These are phyloP conservation scores for Parnassius glacialis DNA, from an alignment of 2,888 invertebrate genomes.

Conservation along the genomic window DNA sequence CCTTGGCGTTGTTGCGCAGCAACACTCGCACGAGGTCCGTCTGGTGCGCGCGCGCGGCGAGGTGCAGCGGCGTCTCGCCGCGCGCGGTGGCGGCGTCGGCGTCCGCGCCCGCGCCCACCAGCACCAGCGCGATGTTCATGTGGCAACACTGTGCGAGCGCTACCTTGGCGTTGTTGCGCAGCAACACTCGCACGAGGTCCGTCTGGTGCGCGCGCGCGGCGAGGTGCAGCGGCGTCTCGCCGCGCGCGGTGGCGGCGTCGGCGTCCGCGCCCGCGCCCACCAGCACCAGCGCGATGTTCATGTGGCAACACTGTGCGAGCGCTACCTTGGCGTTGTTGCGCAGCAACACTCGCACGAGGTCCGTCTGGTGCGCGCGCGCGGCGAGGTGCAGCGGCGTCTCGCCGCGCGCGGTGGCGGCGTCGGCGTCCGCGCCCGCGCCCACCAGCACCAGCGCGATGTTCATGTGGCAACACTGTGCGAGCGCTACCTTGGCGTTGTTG, in stretches of 20 bases:
- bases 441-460: slow-evolving; percentile 97
- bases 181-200: slow-evolving; percentile 96
- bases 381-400: slow-evolving; percentile 98
- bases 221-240: slow-evolving; percentile 97
- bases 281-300: slow-evolving; percentile 98
- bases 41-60: slow-evolving; percentile 98
- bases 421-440: slow-evolving; percentile 94
- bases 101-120: slow-evolving; percentile 94
- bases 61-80: slow-evolving; percentile 97
- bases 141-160: too few relatives aligned
- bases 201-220: slow-evolving; percentile 99
- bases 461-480: too few relatives aligned
- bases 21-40: slow-evolving; percentile 98
- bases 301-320: too few relatives aligned
- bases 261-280: slow-evolving; percentile 95
- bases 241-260: slow-evolving; percentile 96
- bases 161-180: slow-evolving; percentile 94
- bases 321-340: slow-evolving; percentile 93
- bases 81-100: slow-evolving; percentile 97
- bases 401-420: slow-evolving; percentile 96
- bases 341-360: slow-evolving; percentile 96
- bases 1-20: slow-evolving; percentile 93
- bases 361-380: slow-evolving; percentile 98
- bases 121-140: slow-evolving; percentile 98
- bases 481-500: slow-evolving; percentile 92